Evolutionary conservation across 2,888 invertebrate genomes (phyloP).

Genomic region (Latheticus oryzae): DNA sequence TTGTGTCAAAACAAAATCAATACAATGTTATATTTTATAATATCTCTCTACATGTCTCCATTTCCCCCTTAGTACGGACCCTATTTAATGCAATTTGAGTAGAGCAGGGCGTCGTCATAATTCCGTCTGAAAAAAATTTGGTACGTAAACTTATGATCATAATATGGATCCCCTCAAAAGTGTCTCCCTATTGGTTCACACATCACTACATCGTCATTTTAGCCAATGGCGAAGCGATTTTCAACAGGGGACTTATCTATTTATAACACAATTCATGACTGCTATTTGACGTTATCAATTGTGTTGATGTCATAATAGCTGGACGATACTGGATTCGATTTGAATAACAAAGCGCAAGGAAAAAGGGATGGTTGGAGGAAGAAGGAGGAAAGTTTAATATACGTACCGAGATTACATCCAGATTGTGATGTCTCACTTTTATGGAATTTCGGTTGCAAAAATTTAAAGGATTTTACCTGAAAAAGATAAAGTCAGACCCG

Average conservation of each 20-base stretch:
- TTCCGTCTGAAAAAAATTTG: conserved; percentile 17
- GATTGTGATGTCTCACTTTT: no score
- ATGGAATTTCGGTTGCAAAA: conserved; percentile 5
- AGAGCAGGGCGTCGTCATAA: conserved; percentile 12
- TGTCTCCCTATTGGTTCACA: conserved; percentile 26
- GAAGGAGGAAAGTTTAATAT: no score
- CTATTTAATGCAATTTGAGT: conserved; percentile 1
- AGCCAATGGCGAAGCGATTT: conserved; percentile 48
- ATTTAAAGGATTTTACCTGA: background rate
- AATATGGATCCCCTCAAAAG: conserved; percentile 17
- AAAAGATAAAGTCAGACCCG: background rate
- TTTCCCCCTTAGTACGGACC: background rate
- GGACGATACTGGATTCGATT: conserved; percentile 29
- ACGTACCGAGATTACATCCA: no score
- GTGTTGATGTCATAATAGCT: conserved; percentile 53
- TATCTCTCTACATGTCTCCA: background rate
- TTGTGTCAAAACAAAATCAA: no score
- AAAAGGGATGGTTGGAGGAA: conserved; percentile 5
- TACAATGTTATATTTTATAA: no score
- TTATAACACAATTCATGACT: conserved; percentile 48
- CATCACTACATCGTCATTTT: conserved; percentile 27
- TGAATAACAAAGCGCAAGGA: conserved; percentile 27
- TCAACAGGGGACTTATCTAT: conserved; percentile 53
- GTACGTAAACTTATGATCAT: background rate
- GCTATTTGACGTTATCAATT: conserved; percentile 48